phyloP scores from a whole-genome alignment of 2,797 vertebrate genomes.

The Trichosurus vulpecula region DNA sequence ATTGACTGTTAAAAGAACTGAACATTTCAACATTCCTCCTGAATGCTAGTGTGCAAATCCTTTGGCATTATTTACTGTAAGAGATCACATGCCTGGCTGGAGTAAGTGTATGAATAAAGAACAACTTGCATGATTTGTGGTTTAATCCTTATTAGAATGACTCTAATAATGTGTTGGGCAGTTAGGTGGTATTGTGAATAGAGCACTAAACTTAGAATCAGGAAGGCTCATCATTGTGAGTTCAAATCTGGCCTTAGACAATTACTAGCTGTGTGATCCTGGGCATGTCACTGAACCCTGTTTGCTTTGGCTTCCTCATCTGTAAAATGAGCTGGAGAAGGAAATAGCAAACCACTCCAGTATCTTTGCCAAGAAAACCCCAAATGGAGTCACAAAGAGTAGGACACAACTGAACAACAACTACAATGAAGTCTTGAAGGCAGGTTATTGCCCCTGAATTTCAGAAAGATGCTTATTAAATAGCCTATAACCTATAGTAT shows the following conservation, averaged over 20 bases:
- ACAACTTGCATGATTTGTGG: background rate
- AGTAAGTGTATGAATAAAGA: background rate
- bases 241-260: background rate
- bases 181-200: background rate
- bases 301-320: background rate
- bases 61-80: background rate
- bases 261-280: background rate
- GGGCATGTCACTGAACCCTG: background rate
- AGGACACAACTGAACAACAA: background rate
- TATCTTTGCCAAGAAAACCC: background rate
- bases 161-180: background rate
- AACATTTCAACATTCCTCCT: background rate
- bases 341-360: background rate
- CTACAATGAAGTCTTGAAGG: background rate
- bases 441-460: background rate
- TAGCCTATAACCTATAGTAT: background rate
- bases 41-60: background rate
- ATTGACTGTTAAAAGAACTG: conserved; percentile 9
- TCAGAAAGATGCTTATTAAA: background rate
- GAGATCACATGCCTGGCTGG: background rate
- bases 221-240: background rate
- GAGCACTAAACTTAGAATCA: background rate
- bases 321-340: background rate
- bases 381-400: background rate
- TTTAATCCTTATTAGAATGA: background rate